A percentile compares a stretch with the other conserved stretches of the same genome.
Evolutionary conservation across 2,113 vertebrate species (phyloP).

Genomic region (Malurus alboscapulatus): DNA sequence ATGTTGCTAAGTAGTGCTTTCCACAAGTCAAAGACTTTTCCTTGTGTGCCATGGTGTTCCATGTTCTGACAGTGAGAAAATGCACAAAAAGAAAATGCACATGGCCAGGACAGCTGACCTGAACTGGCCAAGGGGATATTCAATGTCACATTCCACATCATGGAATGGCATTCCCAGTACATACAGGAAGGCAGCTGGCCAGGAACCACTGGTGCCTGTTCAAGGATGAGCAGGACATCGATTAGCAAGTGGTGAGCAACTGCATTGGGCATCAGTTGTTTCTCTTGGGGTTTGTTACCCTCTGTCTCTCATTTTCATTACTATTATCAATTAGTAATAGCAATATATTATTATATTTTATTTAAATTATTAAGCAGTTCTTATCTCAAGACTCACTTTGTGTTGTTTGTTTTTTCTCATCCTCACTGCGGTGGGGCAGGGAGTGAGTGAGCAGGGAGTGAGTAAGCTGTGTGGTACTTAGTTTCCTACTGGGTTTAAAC

Average conservation of each 20-base stretch:
- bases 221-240: no score
- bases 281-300: neutral
- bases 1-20: neutral
- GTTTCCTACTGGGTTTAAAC: neutral
- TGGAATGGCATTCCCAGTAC: neutral
- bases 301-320: neutral
- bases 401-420: neutral
- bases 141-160: neutral
- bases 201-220: neutral
- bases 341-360: neutral
- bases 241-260: neutral
- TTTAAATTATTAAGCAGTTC: neutral
- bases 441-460: neutral
- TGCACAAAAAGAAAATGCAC: no score
- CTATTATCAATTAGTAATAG: neutral
- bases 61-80: neutral
- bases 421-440: neutral
- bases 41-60: neutral
- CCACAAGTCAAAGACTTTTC: neutral
- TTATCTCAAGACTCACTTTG: neutral
- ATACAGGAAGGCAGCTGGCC: neutral
- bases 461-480: rapidly evolving
- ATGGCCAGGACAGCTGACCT: neutral
- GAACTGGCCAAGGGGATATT: neutral
- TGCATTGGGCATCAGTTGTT: neutral